These are phyloP conservation scores for Nesoenas mayeri DNA, from an alignment of 2,113 vertebrate species.

Conservation along the genomic window DNA sequence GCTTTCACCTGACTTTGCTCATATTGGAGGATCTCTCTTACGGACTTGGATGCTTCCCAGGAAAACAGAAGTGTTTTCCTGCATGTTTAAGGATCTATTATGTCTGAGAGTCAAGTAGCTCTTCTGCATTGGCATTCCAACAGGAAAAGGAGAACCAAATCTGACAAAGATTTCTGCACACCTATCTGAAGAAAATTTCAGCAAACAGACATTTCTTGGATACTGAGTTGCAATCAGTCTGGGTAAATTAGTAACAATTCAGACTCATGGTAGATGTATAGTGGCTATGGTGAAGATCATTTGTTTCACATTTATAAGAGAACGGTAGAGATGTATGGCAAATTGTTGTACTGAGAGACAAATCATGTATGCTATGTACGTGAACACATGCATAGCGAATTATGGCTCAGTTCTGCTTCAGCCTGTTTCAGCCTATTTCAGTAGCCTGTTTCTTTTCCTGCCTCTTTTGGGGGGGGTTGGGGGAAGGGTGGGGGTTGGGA, in stretches of 20 bases:
- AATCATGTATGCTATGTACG: neutral
- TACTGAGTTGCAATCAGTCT: neutral
- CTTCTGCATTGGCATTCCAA: neutral
- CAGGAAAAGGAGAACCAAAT: neutral
- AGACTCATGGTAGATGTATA: neutral
- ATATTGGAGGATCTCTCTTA: neutral
- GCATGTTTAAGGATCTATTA: neutral
- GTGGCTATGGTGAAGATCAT: neutral
- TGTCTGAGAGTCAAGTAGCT: neutral
- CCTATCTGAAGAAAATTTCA: neutral
- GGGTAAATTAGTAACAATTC: neutral
- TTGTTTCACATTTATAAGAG: neutral
- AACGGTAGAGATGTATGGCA: neutral
- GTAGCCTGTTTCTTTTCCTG: neutral
- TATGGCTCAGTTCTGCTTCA: neutral
- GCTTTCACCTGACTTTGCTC: neutral
- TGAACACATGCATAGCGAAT: neutral
- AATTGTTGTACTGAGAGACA: neutral
- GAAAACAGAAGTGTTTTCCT: neutral
- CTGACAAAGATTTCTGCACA: neutral
- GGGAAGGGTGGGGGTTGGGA: too few relatives aligned
- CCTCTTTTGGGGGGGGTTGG: neutral
- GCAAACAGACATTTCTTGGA: neutral
- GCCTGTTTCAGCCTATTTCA: neutral
- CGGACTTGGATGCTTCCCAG: neutral